Conservation (phyloP, 2,113 vertebrate genomes). For the Dasyprocta punctata region DNA sequence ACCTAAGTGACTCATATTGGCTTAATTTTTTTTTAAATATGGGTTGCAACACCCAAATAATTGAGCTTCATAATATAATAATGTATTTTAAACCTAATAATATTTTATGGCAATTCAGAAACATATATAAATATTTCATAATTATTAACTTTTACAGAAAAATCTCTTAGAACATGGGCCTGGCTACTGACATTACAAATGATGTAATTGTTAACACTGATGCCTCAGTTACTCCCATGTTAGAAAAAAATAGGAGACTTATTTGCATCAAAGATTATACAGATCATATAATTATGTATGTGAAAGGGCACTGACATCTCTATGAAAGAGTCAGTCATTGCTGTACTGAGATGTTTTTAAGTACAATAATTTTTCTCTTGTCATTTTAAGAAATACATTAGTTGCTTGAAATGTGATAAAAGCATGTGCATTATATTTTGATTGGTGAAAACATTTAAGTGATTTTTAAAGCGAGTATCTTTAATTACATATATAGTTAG, state of each 20-base stretch:
- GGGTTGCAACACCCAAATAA: background rate
- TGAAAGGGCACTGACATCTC: background rate
- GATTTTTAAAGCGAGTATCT: background rate
- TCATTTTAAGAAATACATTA: background rate
- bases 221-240: background rate
- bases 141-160: background rate
- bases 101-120: background rate
- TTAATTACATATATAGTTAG: conserved; percentile 20
- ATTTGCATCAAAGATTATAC: background rate
- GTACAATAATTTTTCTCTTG: background rate
- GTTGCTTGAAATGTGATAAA: conserved; percentile 10
- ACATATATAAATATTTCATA: background rate
- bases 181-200: background rate
- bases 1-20: background rate
- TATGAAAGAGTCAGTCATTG: background rate
- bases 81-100: background rate
- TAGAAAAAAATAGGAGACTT: background rate
- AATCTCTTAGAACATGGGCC: background rate
- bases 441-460: conserved; percentile 16
- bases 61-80: background rate
- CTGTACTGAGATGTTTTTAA: background rate
- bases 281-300: background rate
- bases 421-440: background rate
- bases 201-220: background rate
- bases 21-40: background rate